Percentiles rank a stretch among this genome's conserved stretches.
Evolutionary conservation across 2,113 vertebrate genomes (phyloP).

Genomic region (Reinhardtius hippoglossoides): DNA sequence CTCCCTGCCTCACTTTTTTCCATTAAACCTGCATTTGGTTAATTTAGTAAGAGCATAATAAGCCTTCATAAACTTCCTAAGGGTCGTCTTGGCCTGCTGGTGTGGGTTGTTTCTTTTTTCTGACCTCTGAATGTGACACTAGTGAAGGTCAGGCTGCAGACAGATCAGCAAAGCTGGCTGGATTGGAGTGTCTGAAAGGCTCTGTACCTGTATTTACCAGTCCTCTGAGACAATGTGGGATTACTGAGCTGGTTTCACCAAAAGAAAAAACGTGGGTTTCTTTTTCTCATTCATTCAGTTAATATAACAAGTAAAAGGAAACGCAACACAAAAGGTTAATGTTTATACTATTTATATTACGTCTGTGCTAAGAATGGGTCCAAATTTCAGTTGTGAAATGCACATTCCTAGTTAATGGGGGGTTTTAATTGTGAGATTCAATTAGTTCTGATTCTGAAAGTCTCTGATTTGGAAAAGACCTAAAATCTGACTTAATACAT

Average conservation of each 20-base stretch:
- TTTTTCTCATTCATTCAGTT: background rate
- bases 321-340: too few species aligned
- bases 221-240: constrained; percentile 42
- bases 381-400: background rate
- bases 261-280: background rate
- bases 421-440: too few species aligned
- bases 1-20: background rate
- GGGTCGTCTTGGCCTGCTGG: constrained; percentile 37
- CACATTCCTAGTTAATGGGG: background rate
- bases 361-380: background rate
- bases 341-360: too few species aligned
- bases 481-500: too few species aligned
- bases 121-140: constrained; percentile 75
- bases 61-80: constrained; percentile 23
- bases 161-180: constrained; percentile 66
- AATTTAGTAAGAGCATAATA: constrained; percentile 1
- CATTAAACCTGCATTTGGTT: constrained; percentile 7
- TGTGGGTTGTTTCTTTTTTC: constrained; percentile 51
- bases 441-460: background rate
- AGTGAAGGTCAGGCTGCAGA: constrained; percentile 84
- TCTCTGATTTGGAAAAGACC: background rate
- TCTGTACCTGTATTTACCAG: constrained; percentile 62
- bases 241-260: constrained; percentile 29
- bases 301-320: background rate
- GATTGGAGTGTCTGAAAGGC: constrained; percentile 62